Base-by-base conservation (phyloP, 2,113 vertebrate genomes). In the Telmatochromis sp. region DNA sequence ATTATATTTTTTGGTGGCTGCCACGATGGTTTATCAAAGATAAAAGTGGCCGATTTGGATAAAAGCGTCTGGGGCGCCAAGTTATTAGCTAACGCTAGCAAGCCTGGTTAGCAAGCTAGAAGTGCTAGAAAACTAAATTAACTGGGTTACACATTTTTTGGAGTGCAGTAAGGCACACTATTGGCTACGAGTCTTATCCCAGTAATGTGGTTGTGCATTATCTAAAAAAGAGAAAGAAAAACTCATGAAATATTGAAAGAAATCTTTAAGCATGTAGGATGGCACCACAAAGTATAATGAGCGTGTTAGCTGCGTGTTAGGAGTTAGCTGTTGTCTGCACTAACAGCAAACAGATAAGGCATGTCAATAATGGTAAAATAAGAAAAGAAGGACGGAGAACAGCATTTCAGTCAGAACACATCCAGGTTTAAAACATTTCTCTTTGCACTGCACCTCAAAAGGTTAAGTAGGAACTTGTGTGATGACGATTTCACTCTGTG, bases 31-130 rank as follows among this genome's bases (percentile, higher is more conserved):
- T 23, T 68, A 42, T 42, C 7, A 21, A 71, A 71, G 35, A 21
- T 9, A 15, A n/a, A 71, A 71, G 35, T 23, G n/a, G 1, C 12
- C 0, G 2, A 68, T 71, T 71, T 71, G 65, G 65, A 23, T 42
- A 71, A 71, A 23, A 71, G 11, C 11, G 2, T 21, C 63, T 71
- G 3, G 2, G 12, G 35, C 1, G 19, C 11, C 10, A 21, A 37
- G 63, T 71, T 37, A 68, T 68, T 40, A 42, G 65, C 35, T 42
- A 71, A 71, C 3, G 35, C 65, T 68, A 40, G 19, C 33, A 40
- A 40, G 19, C 63, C 33, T 68, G 7, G 33, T 68, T 68, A 21
- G 63, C 63, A 68, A 71, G n/a, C 63, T 63, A 63, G 58, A 63
- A 33, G 35, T 0, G 19, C 35, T 40, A 40, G 33, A 37, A 68